phyloP scores from a whole-genome alignment of 2,113 vertebrate genomes.

The Danionella cerebrum region DNA sequence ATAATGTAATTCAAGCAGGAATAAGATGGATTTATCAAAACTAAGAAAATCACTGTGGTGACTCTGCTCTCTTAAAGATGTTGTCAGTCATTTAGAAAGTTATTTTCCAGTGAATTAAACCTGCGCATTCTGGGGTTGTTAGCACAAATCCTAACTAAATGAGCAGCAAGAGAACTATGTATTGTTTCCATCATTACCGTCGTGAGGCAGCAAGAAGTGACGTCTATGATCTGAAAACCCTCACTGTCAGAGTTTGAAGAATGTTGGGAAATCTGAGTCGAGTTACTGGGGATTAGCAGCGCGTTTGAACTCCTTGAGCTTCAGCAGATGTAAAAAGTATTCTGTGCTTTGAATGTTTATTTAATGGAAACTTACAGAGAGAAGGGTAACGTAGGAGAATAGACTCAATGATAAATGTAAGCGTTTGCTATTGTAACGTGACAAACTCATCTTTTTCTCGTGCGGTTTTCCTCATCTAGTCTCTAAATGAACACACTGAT shows the following conservation, averaged over 20 bases:
- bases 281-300: slow-evolving; percentile 2
- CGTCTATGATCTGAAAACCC: neutral
- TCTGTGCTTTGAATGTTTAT: slow-evolving; percentile 2
- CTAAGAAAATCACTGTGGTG: no score
- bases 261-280: slow-evolving; percentile 9
- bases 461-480: neutral
- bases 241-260: slow-evolving; percentile 1
- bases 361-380: neutral
- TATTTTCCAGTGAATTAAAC: no score
- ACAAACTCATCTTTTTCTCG: neutral
- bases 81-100: no score
- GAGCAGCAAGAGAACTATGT: no score
- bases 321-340: slow-evolving; percentile 36
- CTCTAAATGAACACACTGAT: neutral
- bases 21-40: no score
- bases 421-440: neutral
- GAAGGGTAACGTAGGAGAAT: neutral
- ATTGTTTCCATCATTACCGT: no score
- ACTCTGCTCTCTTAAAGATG: no score
- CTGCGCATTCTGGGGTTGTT: no score
- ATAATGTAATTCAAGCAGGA: no score
- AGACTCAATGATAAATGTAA: neutral
- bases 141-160: no score
- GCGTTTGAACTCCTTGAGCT: slow-evolving; percentile 40
- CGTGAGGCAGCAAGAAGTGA: neutral